phyloP scores from a whole-genome alignment of 2,888 invertebrate genomes.

The Tipula lateralis region DNA sequence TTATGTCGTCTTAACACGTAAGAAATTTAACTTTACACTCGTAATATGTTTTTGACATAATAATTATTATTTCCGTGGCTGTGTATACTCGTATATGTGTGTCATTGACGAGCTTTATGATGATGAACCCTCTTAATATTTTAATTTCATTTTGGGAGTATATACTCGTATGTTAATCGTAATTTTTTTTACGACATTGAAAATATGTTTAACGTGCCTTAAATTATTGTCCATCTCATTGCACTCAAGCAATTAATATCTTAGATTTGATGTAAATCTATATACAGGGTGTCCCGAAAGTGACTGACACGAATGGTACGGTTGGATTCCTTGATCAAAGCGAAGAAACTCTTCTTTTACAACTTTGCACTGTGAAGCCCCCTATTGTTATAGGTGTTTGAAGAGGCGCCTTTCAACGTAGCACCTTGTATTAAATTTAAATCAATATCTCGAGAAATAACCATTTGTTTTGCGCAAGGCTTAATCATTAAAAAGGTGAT shows the following conservation, averaged over 20 bases:
- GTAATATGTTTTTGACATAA: conserved; percentile 13
- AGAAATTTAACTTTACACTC: background rate
- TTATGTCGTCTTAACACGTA: conserved; percentile 19
- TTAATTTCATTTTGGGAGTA: background rate
- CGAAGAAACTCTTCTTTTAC: no score
- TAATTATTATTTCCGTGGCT: background rate
- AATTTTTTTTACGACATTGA: background rate
- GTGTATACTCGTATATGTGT: background rate
- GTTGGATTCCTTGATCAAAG: no score
- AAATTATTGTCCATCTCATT: background rate
- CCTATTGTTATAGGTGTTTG: no score
- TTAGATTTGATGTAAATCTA: background rate
- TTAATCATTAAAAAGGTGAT: no score
- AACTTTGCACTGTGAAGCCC: no score
- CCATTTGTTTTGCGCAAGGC: no score
- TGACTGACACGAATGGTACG: no score
- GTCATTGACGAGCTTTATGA: background rate
- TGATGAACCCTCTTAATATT: background rate
- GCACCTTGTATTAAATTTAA: no score
- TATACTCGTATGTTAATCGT: background rate
- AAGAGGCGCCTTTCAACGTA: no score
- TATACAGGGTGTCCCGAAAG: background rate
- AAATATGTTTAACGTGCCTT: background rate
- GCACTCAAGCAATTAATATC: background rate
- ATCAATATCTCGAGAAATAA: no score